Base-by-base conservation (phyloP, 2,888 invertebrate genomes). In the Cephus pygmeus region DNA sequence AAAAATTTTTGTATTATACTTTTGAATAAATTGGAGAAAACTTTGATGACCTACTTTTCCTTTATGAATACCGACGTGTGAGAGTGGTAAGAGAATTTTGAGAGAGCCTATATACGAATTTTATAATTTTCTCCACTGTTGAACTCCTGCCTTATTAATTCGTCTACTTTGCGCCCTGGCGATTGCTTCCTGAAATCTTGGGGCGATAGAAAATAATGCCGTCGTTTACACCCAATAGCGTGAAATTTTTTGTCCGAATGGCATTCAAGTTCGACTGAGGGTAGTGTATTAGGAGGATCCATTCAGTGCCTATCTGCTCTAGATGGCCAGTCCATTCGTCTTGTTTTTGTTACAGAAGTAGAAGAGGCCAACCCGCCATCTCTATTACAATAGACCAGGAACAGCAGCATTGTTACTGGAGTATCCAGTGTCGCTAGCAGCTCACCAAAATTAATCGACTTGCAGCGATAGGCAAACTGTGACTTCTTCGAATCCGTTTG, bases 261-360 rank as follows among this genome's bases (percentile, higher is more conserved):
- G 78, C 82, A 83, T 85, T 86, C 75, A 80, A 74, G 81, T 80
- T 83, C 81, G 82, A 80, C 78, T 80, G 81, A 75, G 40, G 79
- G 23, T 33, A 71, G 33, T 34, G 71, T 34, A 71, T 33, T 71
- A 34, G 81, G 80, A 81, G 83, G 81, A 85, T 87, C 86, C 87
- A 85, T 87, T 87, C 87, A 83, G 83, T 83, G 82, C 81, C 87
- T 86, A 88, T 88, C 88, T 87, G 88, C 83, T 86, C 83, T 84
- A 87, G 88, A 88, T 88, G 84, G 88, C 84, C 82, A 81, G 85
- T 87, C 87, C 85, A 88, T 88, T 85, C 87, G 87, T 88, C 88
- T 88, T 87, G 87, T 88, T 88, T 88, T 88, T 88, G 86, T 88
- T 81, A 81, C 78, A 80, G 77, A 79, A 82, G 81, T 81, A 80